Conservation (phyloP, 2,888 invertebrate genomes). For the Troides oblongomaculatus region DNA sequence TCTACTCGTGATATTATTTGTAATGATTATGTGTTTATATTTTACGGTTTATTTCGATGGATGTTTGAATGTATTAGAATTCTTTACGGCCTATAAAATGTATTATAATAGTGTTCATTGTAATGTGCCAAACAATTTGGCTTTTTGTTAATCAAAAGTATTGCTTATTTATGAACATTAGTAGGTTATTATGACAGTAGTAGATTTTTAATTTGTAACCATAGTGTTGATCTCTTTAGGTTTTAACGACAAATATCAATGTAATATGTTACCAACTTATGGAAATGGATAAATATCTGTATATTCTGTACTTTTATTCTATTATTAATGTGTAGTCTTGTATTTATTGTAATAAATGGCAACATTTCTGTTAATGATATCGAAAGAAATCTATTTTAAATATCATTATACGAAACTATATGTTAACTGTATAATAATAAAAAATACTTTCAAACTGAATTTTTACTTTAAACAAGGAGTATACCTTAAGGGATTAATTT, state of each 20-base stretch:
- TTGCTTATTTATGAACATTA: constrained; percentile 1
- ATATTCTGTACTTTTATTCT: constrained; percentile 14
- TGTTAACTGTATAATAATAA: constrained; percentile 72
- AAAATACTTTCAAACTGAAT: constrained; percentile 32
- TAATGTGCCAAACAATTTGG: constrained; percentile 66
- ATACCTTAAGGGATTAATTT: neutral
- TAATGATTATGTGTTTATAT: neutral
- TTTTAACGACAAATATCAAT: neutral
- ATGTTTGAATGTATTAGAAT: neutral
- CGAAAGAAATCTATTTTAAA: constrained; percentile 77
- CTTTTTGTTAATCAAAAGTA: constrained; percentile 8
- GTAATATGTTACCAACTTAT: constrained; percentile 5
- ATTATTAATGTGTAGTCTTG: constrained; percentile 37
- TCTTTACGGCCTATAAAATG: constrained; percentile 23
- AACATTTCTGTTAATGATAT: constrained; percentile 64
- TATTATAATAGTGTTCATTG: constrained; percentile 56
- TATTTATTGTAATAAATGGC: constrained; percentile 27
- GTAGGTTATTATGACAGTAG: constrained; percentile 3
- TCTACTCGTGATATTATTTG: neutral
- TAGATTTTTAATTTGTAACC: constrained; percentile 7
- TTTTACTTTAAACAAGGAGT: constrained; percentile 28
- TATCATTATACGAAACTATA: constrained; percentile 74
- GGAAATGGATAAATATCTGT: constrained; percentile 3
- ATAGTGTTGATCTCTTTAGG: constrained; percentile 10
- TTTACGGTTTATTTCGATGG: neutral